Conservation (phyloP, 2,888 invertebrate genomes). For the Drosophila longiperda region DNA sequence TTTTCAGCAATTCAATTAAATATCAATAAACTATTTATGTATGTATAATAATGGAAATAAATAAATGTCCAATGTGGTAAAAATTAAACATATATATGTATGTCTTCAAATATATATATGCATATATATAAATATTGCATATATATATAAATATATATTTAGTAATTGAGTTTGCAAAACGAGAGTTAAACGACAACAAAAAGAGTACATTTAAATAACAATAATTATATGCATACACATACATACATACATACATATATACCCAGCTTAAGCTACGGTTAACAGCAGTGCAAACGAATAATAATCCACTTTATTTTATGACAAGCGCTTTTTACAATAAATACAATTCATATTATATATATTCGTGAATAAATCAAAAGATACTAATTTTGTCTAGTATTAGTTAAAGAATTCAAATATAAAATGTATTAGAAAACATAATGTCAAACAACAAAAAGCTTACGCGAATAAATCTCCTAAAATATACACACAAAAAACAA, state of each 20-base stretch:
- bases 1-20: constrained; percentile 58
- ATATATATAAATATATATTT: constrained; percentile 35
- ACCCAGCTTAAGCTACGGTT: constrained; percentile 61
- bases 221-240: constrained; percentile 28
- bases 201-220: constrained; percentile 32
- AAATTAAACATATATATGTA: constrained; percentile 30
- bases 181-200: constrained; percentile 28
- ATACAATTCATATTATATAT: constrained; percentile 49
- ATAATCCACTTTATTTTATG: constrained; percentile 73
- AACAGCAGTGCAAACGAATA: constrained; percentile 71
- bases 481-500: constrained; percentile 43
- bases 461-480: constrained; percentile 70
- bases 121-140: constrained; percentile 10
- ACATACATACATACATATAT: constrained; percentile 36
- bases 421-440: constrained; percentile 65
- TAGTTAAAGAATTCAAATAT: constrained; percentile 69
- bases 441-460: constrained; percentile 73
- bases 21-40: constrained; percentile 39
- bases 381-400: constrained; percentile 75
- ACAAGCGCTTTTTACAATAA: constrained; percentile 73
- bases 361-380: constrained; percentile 44
- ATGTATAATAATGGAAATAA: constrained; percentile 20
- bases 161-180: constrained; percentile 52
- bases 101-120: constrained; percentile 36
- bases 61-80: constrained; percentile 18